These are phyloP conservation scores for Ecliptopera silaceata DNA, from an alignment of 2,888 invertebrate genomes.

Conservation along the genomic window DNA sequence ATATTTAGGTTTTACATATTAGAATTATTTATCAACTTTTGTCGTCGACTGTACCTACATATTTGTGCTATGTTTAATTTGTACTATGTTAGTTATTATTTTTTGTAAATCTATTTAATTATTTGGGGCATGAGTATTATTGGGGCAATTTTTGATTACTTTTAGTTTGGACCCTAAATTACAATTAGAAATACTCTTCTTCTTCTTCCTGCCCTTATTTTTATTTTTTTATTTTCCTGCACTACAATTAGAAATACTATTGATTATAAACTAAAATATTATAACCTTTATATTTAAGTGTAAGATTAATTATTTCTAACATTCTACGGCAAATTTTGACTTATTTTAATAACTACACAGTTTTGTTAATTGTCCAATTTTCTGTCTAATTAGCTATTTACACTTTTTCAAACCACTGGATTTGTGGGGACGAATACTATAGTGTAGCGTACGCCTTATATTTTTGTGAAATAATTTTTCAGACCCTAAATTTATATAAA, in stretches of 20 bases:
- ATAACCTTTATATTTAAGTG: not conserved
- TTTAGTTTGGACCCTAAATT: conserved; percentile 30
- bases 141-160: conserved; percentile 25
- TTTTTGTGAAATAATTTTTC: too few species aligned
- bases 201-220: too few species aligned
- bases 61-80: conserved; percentile 31
- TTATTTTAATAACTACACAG: conserved; percentile 7
- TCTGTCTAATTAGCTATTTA: conserved; percentile 4
- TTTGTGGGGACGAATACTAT: conserved; percentile 3
- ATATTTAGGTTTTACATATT: not conserved
- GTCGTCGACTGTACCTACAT: not conserved
- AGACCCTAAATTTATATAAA: too few species aligned
- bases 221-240: conserved; percentile 25
- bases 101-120: too few species aligned
- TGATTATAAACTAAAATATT: too few species aligned
- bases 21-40: not conserved
- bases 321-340: conserved; percentile 4
- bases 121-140: conserved; percentile 26
- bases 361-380: conserved; percentile 16
- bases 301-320: not conserved
- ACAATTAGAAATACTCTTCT: conserved; percentile 3
- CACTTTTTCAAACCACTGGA: conserved; percentile 3
- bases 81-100: conserved; percentile 27
- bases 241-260: conserved; percentile 7
- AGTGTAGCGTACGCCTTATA: not conserved